Conservation (phyloP, 2,888 invertebrate species). For the Melanostoma mellinum region DNA sequence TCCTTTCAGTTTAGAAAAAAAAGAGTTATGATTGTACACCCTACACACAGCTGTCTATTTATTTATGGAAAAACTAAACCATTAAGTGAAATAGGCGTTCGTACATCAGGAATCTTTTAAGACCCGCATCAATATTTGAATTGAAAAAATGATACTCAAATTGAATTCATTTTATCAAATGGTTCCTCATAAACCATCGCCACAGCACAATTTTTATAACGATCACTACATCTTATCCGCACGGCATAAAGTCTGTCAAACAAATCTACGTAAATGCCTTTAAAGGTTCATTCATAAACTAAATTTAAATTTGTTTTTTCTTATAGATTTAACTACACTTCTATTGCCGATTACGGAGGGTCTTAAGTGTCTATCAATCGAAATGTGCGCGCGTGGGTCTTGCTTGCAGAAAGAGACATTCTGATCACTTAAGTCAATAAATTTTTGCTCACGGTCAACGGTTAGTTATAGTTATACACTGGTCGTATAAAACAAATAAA, state of each 20-base stretch:
- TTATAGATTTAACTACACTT: slow-evolving; percentile 38
- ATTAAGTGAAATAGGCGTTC: neutral
- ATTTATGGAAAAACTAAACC: neutral
- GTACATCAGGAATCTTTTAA: neutral
- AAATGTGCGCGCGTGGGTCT: slow-evolving; percentile 45
- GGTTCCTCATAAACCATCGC: slow-evolving; percentile 16
- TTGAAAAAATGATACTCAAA: neutral
- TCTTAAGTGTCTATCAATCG: slow-evolving; percentile 42
- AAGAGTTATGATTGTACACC: neutral
- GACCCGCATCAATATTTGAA: neutral
- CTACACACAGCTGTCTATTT: neutral
- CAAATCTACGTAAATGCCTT: slow-evolving; percentile 42
- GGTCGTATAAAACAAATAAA: slow-evolving; percentile 8
- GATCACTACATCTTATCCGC: neutral
- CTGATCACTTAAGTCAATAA: slow-evolving; percentile 54
- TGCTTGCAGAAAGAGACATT: slow-evolving; percentile 47
- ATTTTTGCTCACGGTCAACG: slow-evolving; percentile 61
- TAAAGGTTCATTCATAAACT: slow-evolving; percentile 54
- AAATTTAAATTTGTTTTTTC: slow-evolving; percentile 22
- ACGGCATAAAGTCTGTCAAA: slow-evolving; percentile 40
- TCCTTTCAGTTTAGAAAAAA: neutral
- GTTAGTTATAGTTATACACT: neutral
- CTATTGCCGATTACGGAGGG: slow-evolving; percentile 33
- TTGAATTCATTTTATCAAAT: slow-evolving; percentile 11
- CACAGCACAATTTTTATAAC: too few species aligned